These are phyloP conservation scores for Petrolisthes cinctipes DNA, from an alignment of 2,888 invertebrate genomes.

Conservation along the genomic window DNA sequence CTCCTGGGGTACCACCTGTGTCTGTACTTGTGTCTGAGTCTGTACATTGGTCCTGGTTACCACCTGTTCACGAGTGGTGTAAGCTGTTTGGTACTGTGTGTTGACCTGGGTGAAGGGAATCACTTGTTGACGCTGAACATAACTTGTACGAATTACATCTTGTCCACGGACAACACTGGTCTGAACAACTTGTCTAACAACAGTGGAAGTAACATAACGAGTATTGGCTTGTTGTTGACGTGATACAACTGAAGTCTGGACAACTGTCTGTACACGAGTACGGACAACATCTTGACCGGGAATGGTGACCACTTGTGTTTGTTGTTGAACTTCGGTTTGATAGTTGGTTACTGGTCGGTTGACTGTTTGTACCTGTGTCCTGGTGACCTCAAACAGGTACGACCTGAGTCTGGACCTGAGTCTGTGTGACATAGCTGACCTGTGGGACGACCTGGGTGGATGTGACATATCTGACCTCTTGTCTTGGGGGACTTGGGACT, in stretches of 20 bases:
- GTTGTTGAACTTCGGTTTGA: constrained; percentile 35
- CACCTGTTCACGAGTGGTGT: constrained; percentile 46
- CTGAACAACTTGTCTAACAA: constrained; percentile 30
- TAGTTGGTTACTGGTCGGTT: constrained; percentile 46
- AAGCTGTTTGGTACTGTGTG: constrained; percentile 52
- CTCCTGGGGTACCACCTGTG: constrained; percentile 55
- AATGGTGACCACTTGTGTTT: constrained; percentile 49
- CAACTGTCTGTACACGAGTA: constrained; percentile 58
- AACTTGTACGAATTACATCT: constrained; percentile 42
- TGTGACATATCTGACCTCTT: constrained; percentile 46
- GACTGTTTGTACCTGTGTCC: constrained; percentile 50
- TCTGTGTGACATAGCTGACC: constrained; percentile 57
- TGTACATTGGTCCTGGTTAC: constrained; percentile 55
- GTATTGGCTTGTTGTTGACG: constrained; percentile 44
- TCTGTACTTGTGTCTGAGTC: constrained; percentile 53
- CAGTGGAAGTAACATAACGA: constrained; percentile 35
- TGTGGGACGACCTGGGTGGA: constrained; percentile 57
- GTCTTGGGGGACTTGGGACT: constrained; percentile 41
- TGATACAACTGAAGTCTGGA: constrained; percentile 48
- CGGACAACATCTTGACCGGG: constrained; percentile 51
- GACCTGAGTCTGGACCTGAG: constrained; percentile 57
- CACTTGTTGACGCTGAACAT: constrained; percentile 52
- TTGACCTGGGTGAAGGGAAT: constrained; percentile 53
- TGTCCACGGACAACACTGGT: constrained; percentile 40
- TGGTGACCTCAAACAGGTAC: constrained; percentile 56